phyloP scores from a whole-genome alignment of 2,888 invertebrate genomes.

The Mythimna loreyi region DNA sequence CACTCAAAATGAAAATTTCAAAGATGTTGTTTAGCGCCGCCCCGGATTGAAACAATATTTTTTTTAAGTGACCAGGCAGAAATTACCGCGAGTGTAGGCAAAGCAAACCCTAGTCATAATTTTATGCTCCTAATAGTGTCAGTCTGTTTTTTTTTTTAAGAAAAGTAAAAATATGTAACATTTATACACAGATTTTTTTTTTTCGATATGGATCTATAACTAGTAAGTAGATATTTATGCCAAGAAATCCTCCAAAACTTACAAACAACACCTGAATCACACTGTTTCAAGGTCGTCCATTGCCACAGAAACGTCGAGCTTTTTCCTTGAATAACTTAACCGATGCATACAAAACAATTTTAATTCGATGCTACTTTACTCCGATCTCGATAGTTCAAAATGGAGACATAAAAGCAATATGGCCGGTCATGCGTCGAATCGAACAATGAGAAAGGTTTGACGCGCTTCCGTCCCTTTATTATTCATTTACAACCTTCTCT shows the following conservation, averaged over 20 bases:
- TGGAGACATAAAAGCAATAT: conserved; percentile 66
- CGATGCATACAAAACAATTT: conserved; percentile 21
- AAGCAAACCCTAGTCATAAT: too few relatives aligned
- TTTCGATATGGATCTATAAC: too few relatives aligned
- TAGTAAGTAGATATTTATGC: too few relatives aligned
- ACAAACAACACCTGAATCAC: not conserved
- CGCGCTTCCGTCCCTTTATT: conserved; percentile 75
- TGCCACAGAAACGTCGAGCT: not conserved
- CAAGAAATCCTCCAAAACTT: not conserved
- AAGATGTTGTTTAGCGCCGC: too few relatives aligned
- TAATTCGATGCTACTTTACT: conserved; percentile 16
- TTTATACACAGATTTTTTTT: too few relatives aligned
- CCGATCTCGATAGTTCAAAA: conserved; percentile 67
- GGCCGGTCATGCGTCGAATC: conserved; percentile 65
- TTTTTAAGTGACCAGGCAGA: too few relatives aligned
- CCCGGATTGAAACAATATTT: too few relatives aligned
- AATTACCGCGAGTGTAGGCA: too few relatives aligned
- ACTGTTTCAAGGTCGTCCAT: not conserved
- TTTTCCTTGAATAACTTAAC: conserved; percentile 17
- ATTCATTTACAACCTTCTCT: conserved; percentile 74
- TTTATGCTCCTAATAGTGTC: too few relatives aligned
- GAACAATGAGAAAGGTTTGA: conserved; percentile 76
- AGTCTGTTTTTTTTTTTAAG: too few relatives aligned
- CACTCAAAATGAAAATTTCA: too few relatives aligned
- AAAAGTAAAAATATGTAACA: too few relatives aligned